phyloP scores from a whole-genome alignment of 2,113 vertebrate genomes.

The Macrotis lagotis region DNA sequence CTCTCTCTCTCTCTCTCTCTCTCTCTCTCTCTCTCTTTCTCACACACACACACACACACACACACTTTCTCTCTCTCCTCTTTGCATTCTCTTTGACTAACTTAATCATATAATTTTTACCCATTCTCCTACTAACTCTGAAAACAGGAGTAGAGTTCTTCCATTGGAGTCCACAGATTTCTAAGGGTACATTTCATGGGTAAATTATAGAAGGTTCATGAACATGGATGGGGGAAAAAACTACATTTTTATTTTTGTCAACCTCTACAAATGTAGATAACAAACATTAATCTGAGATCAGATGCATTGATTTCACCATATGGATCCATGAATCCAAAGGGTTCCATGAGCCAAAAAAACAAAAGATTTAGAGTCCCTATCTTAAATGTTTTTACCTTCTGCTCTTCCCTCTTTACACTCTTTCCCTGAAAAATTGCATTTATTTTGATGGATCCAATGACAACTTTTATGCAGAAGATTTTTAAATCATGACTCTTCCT shows the following conservation, averaged over 20 bases:
- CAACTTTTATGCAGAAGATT: neutral
- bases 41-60: no score
- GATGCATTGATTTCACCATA: neutral
- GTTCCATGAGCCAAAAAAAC: neutral
- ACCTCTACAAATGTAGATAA: neutral
- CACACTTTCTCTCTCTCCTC: no score
- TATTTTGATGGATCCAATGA: neutral
- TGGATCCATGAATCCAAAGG: neutral
- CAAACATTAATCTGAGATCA: neutral
- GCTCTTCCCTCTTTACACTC: neutral
- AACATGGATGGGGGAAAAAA: neutral
- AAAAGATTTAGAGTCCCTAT: neutral
- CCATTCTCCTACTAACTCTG: neutral
- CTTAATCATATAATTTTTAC: neutral
- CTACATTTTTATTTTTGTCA: neutral
- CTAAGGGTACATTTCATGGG: neutral
- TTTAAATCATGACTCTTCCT: neutral
- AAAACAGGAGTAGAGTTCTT: neutral
- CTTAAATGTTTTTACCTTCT: no score
- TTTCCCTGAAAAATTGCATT: neutral
- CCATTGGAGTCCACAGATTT: neutral
- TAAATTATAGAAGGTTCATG: neutral
- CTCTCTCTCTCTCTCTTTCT: no score
- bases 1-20: neutral
- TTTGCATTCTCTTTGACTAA: neutral